These are phyloP conservation scores for Lutjanus campechanus DNA, from an alignment of 2,797 vertebrate genomes.

Conservation along the genomic window DNA sequence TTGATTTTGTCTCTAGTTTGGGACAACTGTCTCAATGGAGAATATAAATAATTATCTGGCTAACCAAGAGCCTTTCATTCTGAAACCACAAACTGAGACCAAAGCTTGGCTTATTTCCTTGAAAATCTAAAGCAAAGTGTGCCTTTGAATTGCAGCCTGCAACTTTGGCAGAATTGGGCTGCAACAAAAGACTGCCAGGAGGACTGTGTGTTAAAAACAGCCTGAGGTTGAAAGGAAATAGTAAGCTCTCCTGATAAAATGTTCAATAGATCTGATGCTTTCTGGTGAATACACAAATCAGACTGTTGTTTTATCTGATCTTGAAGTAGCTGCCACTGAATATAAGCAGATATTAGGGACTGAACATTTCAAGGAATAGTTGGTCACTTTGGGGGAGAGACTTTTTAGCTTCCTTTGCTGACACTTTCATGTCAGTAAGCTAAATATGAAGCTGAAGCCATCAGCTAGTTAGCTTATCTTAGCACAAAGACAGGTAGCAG, in stretches of 20 bases:
- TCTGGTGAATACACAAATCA: background rate
- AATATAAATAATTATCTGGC: constrained; percentile 31
- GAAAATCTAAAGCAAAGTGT: constrained; percentile 26
- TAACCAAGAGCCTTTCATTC: constrained; percentile 26
- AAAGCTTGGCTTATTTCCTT: constrained; percentile 27
- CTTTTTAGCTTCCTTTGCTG: background rate
- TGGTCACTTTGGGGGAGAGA: background rate
- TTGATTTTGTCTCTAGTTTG: background rate
- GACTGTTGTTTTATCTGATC: background rate
- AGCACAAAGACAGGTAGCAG: background rate
- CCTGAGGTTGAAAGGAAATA: background rate
- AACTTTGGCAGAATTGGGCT: constrained; percentile 24
- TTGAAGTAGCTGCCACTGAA: background rate
- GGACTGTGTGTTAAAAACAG: background rate
- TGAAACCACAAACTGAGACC: constrained; percentile 11
- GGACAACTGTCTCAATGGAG: background rate
- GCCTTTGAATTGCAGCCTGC: constrained; percentile 25
- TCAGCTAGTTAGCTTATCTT: background rate
- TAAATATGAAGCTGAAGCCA: background rate
- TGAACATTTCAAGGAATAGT: background rate
- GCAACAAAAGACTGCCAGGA: background rate
- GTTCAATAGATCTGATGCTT: background rate
- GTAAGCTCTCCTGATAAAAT: background rate
- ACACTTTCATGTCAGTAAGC: background rate
- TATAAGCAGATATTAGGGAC: background rate